A percentile compares a stretch with the other conserved stretches of the same genome.
Conservation (phyloP, 2,888 invertebrate species). For the Orthosia gothica region DNA sequence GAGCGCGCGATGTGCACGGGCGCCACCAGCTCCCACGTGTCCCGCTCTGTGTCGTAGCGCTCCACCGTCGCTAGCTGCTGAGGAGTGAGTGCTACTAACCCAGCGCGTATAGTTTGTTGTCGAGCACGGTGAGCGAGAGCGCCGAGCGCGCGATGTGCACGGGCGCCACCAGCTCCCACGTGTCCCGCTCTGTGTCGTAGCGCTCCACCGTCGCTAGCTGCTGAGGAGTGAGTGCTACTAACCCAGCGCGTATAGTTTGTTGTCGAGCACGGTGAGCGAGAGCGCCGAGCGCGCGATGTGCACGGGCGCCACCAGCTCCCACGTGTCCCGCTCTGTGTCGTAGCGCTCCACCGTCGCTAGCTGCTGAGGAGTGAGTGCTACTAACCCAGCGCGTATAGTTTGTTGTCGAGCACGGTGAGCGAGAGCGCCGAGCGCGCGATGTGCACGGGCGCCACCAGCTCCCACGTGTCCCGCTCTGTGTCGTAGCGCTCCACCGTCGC, state of each 20-base stretch:
- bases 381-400: constrained; percentile 97
- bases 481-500: constrained; percentile 96
- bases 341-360: constrained; percentile 96
- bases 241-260: constrained; percentile 97
- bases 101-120: constrained; percentile 97
- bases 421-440: constrained; percentile 97
- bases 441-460: constrained; percentile 94
- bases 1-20: constrained; percentile 96
- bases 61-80: constrained; percentile 96
- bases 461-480: constrained; percentile 96
- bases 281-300: constrained; percentile 96
- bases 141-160: constrained; percentile 97
- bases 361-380: constrained; percentile 88
- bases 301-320: constrained; percentile 95
- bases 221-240: constrained; percentile 73
- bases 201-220: constrained; percentile 96
- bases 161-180: constrained; percentile 95
- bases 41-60: constrained; percentile 95
- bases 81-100: constrained; percentile 86
- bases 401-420: constrained; percentile 96
- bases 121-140: constrained; percentile 96
- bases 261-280: constrained; percentile 96
- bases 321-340: constrained; percentile 95
- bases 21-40: constrained; percentile 95
- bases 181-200: constrained; percentile 96